Evolutionary conservation across 2,888 invertebrate genomes (phyloP), one percentile per base, ranked within the genome.

Genomic region (Tipula unca): DNA sequence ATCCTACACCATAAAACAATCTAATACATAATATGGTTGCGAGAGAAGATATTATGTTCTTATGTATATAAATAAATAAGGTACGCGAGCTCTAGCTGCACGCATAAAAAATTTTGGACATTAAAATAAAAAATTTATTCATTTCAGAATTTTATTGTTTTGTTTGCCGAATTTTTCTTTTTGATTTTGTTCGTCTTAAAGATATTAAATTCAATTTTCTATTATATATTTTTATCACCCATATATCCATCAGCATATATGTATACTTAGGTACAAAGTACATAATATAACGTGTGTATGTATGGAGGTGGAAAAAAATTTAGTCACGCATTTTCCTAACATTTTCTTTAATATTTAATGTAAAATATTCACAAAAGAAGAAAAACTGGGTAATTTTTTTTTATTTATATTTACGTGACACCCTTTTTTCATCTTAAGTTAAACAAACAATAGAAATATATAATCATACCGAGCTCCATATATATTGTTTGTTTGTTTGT

Each of bases 41-140:
- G n/a, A n/a, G n/a, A n/a, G n/a, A n/a, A n/a, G n/a, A n/a, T n/a
- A n/a, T n/a, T n/a, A n/a, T n/a, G n/a, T n/a, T n/a, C n/a, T n/a
- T n/a, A n/a, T n/a, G n/a, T n/a, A n/a, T n/a, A n/a, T n/a, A 5
- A 3, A 17, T 48, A 48, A 17, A 17, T n/a, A 17, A 17, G 17
- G 48, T 48, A 48, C 48, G 48, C 48, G 48, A 48, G 17, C 3
- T 3, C 0, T 48, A 6, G 4, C 48, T 48, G 13, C 6, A 54
- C 17, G 17, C 5, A 54, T 17, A 17, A 54, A 54, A 69, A 69
- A 69, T 48, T 69, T 69, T 69, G 69, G 69, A 69, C 69, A 69
- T 69, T 69, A 69, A 69, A 69, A 69, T 69, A 69, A 69, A 69
- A 69, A 69, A 69, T 69, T 69, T 69, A 69, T 69, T 69, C 69